Percentiles rank a stretch among this genome's conserved stretches.
phyloP scores from a whole-genome alignment of 2,797 vertebrate species.

The Echiichthys vipera region DNA sequence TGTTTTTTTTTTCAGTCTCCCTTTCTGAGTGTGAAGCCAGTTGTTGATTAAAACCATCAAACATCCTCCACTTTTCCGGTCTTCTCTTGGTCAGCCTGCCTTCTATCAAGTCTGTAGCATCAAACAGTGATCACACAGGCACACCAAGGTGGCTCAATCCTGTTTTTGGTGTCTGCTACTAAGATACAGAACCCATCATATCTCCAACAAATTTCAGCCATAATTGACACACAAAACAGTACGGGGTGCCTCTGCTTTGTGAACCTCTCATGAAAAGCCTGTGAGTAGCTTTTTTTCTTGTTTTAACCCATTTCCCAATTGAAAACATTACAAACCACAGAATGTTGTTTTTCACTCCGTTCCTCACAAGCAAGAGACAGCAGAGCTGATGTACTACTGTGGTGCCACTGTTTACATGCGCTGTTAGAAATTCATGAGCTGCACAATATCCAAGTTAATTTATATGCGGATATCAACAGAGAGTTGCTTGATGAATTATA shows the following conservation, averaged over 20 bases:
- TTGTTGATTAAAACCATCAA: slow-evolving; percentile 39
- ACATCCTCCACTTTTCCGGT: slow-evolving; percentile 35
- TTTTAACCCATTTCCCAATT: slow-evolving; percentile 35
- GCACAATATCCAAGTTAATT: slow-evolving; percentile 77
- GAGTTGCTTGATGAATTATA: slow-evolving; percentile 80
- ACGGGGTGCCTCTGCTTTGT: slow-evolving; percentile 24
- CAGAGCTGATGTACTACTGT: slow-evolving; percentile 48
- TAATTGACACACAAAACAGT: slow-evolving; percentile 54
- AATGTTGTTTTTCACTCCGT: slow-evolving; percentile 51
- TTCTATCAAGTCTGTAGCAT: slow-evolving; percentile 26
- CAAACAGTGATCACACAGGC: slow-evolving; percentile 25
- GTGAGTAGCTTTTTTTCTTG: slow-evolving; percentile 8
- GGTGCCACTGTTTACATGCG: slow-evolving; percentile 60
- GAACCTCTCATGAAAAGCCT: slow-evolving; percentile 44
- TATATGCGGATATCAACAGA: slow-evolving; percentile 76
- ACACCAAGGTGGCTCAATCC: neutral
- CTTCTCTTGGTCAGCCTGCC: slow-evolving; percentile 19
- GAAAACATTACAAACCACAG: slow-evolving; percentile 48
- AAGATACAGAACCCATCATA: slow-evolving; percentile 26
- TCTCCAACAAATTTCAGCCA: slow-evolving; percentile 39
- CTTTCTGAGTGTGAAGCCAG: slow-evolving; percentile 22
- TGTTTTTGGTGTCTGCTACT: slow-evolving; percentile 21
- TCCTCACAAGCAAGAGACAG: slow-evolving; percentile 40
- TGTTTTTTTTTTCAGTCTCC: neutral
- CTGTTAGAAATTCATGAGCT: slow-evolving; percentile 75